Percentiles rank a stretch among this genome's conserved stretches.
Conservation (phyloP, 2,113 vertebrate genomes). For the Calcarius ornatus region DNA sequence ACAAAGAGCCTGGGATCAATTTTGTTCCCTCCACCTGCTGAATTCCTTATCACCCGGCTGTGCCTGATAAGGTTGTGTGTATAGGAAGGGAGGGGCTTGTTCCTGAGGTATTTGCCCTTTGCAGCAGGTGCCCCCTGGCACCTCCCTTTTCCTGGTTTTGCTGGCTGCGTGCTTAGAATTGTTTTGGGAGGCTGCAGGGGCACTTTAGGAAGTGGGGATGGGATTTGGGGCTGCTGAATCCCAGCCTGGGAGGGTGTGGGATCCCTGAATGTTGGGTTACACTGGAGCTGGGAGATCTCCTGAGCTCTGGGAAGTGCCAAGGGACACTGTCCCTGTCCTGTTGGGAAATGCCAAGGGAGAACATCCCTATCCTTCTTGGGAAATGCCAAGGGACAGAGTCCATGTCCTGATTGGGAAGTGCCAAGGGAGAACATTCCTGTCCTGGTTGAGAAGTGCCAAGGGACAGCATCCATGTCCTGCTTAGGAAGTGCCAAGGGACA, state of each 20-base stretch:
- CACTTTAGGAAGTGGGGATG: background rate
- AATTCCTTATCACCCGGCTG: background rate
- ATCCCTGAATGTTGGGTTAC: accelerated
- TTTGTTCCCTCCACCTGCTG: background rate
- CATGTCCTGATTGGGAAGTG: background rate
- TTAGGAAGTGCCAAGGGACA: too few relatives aligned
- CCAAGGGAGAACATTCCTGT: accelerated
- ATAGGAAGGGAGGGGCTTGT: background rate
- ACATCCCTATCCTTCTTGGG: too few relatives aligned
- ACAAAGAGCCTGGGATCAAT: background rate
- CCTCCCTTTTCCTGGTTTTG: background rate
- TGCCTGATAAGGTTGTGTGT: background rate
- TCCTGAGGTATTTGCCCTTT: background rate
- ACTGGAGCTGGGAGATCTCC: background rate
- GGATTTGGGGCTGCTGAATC: background rate
- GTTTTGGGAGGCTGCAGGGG: background rate
- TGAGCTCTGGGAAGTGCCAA: background rate
- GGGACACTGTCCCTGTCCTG: too few relatives aligned
- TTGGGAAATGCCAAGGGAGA: too few relatives aligned
- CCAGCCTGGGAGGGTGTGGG: accelerated
- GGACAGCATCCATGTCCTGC: accelerated
- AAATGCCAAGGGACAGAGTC: accelerated
- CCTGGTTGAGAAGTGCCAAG: background rate
- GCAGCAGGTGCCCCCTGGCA: background rate
- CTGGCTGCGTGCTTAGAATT: background rate